A percentile compares a stretch with the other conserved stretches of the same genome.
These are phyloP conservation scores for Lepetodrilus schrolli DNA, from an alignment of 2,888 invertebrate genomes.

Conservation along the genomic window DNA sequence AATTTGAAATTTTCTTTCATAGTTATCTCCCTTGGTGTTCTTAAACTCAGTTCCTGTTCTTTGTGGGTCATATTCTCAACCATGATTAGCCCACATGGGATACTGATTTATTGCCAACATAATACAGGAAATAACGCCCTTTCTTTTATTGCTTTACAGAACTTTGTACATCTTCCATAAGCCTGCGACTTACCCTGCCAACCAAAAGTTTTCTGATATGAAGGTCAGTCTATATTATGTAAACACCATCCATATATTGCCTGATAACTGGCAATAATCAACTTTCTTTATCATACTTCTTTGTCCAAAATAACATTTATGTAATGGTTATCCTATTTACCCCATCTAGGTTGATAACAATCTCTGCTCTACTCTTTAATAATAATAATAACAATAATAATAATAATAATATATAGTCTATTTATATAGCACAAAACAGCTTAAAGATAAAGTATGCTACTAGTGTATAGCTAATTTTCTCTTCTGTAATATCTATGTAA, in stretches of 20 bases:
- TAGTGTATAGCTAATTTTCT: too few relatives aligned
- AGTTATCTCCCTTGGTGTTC: neutral
- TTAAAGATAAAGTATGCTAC: too few relatives aligned
- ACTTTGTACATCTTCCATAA: constrained; percentile 74
- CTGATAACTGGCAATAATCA: too few relatives aligned
- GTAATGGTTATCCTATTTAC: neutral
- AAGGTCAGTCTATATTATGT: constrained; percentile 56
- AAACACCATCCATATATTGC: too few relatives aligned
- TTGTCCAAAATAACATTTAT: neutral
- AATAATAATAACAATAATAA: too few relatives aligned
- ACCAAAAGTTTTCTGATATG: constrained; percentile 67
- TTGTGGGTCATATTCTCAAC: neutral
- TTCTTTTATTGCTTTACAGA: constrained; percentile 55
- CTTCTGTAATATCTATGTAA: too few relatives aligned
- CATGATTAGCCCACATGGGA: neutral
- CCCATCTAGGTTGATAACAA: too few relatives aligned
- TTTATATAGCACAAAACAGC: too few relatives aligned
- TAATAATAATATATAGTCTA: too few relatives aligned
- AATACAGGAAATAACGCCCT: neutral
- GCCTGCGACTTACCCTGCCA: constrained; percentile 70
- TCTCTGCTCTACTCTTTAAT: too few relatives aligned
- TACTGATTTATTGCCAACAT: neutral
- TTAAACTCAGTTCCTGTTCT: neutral
- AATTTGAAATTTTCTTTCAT: neutral
- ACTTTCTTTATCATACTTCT: too few relatives aligned